Evolutionary conservation across 53 echinoderm and acorn worm species (phyloP), one percentile per base, ranked within the genome.

Genomic region (Patiria pectinifera): DNA sequence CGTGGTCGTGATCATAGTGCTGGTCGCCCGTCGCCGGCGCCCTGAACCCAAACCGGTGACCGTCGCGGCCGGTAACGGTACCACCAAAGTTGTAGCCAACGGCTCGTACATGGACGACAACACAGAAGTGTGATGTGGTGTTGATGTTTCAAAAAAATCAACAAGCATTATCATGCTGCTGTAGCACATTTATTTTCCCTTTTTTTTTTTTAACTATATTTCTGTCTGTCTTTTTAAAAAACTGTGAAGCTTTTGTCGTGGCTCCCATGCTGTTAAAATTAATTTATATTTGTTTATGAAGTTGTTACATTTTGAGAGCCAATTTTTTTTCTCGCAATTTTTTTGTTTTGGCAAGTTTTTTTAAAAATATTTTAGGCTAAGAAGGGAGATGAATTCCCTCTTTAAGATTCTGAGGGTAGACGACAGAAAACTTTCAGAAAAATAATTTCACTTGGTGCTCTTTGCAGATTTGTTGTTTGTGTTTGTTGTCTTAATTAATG

Each of bases 121-220:
- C 91, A 99, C 99, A 53, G 99, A 99, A 83, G 99, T 99, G 85
- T 99, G 94, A 97, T 91, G 76, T 19, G 63, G 59, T 26, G 23
- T 43, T 43, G 18, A 84, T 62, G 61, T 84, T 12, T 49, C 14
- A 25, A 48, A 74, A 83, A n/a, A 59, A 24, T 62, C 14, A 59
- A 63, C 25, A 79, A 48, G 61, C 58, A 87, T 69, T 76, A 24
- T 81, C n/a, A 23, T 35, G 45, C 53, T 71, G 23, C 76, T 83
- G 83, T 69, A 43, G 47, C 82, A 89, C 44, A 15, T 63, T 6
- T 15, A 35, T 71, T 85, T 75, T 23, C 85, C 23, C 35, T 35
- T 80, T 48, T 80, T 80, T 4, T 80, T 58, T 21, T 83, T 83
- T 83, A 83, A 22, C 58, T 23, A 25, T 35, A 72, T 87, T 83